Percentiles rank a stretch among this genome's conserved stretches.
Conservation (phyloP, 2,797 vertebrate genomes). For the Poliocrania exsul region DNA sequence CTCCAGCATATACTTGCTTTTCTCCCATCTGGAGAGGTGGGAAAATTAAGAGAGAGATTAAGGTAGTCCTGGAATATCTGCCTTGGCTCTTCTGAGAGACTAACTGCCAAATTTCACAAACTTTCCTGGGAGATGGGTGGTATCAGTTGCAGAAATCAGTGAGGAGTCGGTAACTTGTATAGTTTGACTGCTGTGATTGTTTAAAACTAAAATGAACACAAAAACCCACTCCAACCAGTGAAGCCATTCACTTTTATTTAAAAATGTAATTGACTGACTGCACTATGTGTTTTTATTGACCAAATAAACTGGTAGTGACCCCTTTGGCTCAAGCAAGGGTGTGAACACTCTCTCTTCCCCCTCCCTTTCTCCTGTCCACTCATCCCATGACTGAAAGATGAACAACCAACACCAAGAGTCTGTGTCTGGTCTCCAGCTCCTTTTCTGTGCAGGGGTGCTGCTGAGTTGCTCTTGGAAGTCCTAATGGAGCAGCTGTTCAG, state of each 20-base stretch:
- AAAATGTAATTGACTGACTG: not conserved
- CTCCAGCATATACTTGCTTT: not conserved
- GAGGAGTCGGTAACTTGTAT: not conserved
- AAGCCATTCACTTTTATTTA: not conserved
- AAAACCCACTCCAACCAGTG: not conserved
- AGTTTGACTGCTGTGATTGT: not conserved
- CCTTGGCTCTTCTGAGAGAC: not conserved
- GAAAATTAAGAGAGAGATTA: not conserved
- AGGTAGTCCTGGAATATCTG: not conserved
- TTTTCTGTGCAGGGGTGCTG: not conserved
- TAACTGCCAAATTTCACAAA: not conserved
- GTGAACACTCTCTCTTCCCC: not conserved
- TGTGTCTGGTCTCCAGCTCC: not conserved
- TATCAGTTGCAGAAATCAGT: not conserved
- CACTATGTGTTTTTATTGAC: not conserved
- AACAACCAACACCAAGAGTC: not conserved
- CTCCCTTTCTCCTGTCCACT: rapidly evolving
- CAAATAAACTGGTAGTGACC: not conserved
- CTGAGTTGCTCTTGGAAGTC: not conserved
- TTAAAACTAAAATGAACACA: not conserved
- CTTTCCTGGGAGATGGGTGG: not conserved
- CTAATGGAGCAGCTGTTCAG: rapidly evolving
- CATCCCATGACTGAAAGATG: rapidly evolving
- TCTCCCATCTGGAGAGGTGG: not conserved
- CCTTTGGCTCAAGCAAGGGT: not conserved